These are phyloP conservation scores for Drosophila formosana DNA, from an alignment of 2,888 invertebrate genomes.

Conservation along the genomic window DNA sequence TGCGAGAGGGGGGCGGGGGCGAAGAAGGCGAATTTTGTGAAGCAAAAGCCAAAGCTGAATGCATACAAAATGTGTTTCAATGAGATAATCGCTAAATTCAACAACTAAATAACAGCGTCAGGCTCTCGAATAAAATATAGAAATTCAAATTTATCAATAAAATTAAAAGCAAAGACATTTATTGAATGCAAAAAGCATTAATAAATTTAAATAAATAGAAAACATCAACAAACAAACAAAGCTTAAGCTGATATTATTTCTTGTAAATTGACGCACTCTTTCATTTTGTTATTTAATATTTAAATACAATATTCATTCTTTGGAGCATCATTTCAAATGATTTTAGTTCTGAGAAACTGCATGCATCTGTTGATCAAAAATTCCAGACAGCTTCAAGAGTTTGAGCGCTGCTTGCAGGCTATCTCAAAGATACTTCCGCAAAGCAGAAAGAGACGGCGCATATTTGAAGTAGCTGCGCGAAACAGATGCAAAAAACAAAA, in stretches of 20 bases:
- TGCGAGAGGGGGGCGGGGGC: neutral
- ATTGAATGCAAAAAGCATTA: neutral
- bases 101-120: constrained; percentile 13
- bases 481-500: constrained; percentile 37
- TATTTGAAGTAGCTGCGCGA: neutral
- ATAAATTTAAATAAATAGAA: neutral
- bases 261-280: no score
- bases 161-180: neutral
- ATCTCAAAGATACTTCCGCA: constrained; percentile 37
- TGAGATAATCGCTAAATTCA: constrained; percentile 78
- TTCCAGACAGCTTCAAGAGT: no score
- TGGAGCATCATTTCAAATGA: no score
- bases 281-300: no score
- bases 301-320: neutral
- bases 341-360: no score
- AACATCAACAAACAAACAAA: neutral
- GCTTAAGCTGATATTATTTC: neutral
- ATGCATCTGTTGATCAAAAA: no score
- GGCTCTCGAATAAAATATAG: neutral
- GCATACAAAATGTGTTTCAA: constrained; percentile 70
- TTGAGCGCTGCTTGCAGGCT: neutral
- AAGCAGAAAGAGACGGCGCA: constrained; percentile 12
- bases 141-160: neutral
- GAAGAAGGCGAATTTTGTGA: neutral
- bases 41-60: constrained; percentile 53